Evolutionary conservation across 2,797 vertebrate genomes (phyloP).

Genomic region (Myotis daubentonii): DNA sequence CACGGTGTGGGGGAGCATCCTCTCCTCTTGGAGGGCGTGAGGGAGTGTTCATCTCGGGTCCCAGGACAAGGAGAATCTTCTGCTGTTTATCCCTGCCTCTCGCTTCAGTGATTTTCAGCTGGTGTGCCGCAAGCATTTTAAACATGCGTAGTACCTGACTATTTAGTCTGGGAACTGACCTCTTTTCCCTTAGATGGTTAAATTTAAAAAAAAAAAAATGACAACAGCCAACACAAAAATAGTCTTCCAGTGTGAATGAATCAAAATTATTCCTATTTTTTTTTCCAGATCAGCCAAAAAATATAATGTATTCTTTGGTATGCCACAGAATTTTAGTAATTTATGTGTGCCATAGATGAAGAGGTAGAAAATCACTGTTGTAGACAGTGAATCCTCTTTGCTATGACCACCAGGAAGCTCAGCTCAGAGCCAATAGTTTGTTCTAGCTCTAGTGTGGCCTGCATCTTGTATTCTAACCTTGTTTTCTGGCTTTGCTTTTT

Average conservation of each 20-base stretch:
- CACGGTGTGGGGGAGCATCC: background rate
- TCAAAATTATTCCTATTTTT: background rate
- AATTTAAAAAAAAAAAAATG: background rate
- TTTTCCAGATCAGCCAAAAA: background rate
- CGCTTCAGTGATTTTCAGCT: background rate
- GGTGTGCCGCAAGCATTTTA: background rate
- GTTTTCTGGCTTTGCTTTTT: background rate
- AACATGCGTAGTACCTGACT: background rate
- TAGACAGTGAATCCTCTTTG: background rate
- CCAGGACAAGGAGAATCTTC: background rate
- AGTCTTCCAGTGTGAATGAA: background rate
- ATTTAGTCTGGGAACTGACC: background rate
- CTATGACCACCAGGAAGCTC: background rate
- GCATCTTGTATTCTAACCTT: background rate
- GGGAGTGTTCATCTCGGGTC: background rate
- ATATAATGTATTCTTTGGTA: background rate
- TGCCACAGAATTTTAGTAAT: background rate
- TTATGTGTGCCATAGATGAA: background rate
- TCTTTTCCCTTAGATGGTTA: background rate
- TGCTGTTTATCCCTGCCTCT: background rate
- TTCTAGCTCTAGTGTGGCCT: background rate
- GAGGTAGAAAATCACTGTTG: background rate
- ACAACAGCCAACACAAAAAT: background rate
- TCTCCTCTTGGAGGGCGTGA: background rate
- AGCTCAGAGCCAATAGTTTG: background rate